Evolutionary conservation across 2,888 invertebrate genomes (phyloP), one percentile per base, ranked within the genome.

Genomic region (Exocentrus adspersus): DNA sequence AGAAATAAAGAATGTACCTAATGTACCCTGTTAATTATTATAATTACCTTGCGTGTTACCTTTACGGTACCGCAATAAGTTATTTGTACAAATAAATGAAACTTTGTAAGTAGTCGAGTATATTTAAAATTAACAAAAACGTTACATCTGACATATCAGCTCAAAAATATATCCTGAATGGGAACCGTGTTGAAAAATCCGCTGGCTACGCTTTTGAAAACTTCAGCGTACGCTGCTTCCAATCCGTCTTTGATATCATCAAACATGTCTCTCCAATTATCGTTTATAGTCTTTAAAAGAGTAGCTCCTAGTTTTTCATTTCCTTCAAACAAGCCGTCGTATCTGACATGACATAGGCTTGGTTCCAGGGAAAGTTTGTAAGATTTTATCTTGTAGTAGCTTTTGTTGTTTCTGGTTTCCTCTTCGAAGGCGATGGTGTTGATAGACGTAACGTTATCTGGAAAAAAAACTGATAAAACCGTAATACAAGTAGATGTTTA

Each of bases 321-420:
- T 10, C 76, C 76, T 52, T 72, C 56, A 30, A 75, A 76, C 7
- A 76, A 51, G 57, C 75, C 73, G 10, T 72, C 68, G 37, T 72
- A 73, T 20, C 65, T 37, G 30, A 62, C 70, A 6, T 46, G 30
- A 1, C 68, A 68, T 14, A 63, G 58, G 2, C 43, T 32, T 0
- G 62, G 52, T 2, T 42, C 20, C 0, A 70, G 3, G 4, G 56
- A 45, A 1, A 64, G 0, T 0, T 2, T 51, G 37, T 72, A 72
- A 1, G 51, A 32, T 17, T 60, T 58, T 3, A 70, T 46, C 6
- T 17, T 65, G 20, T 56, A 59, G 20, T 60, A 62, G 9, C 41
- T 30, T 12, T 63, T 48, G 21, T 20, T 45, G 2, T 45, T 41
- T 42, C 65, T 70, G 16, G 20, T 63, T 16, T 50, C 59, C 51